Base-by-base conservation (phyloP, 2,113 vertebrate species). In the Hyla sarda region DNA sequence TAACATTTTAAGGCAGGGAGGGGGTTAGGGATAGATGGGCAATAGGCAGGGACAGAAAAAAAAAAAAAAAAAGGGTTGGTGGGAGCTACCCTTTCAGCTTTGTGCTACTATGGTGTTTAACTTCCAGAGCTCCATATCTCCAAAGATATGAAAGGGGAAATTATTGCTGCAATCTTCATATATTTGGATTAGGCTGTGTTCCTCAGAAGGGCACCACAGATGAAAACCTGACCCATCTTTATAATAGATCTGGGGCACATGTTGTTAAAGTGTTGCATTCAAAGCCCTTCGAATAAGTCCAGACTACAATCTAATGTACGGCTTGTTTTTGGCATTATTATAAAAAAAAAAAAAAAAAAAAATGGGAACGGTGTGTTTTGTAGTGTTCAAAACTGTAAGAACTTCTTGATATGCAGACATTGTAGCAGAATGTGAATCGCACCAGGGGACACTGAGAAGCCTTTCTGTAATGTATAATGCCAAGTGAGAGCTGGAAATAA, bases 381-480 rank as follows among this genome's bases (percentile, higher is more conserved):
- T 32, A 67, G 13, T 69, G 65, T 34, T 19, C 23, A 6, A 9
- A 23, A n/a, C 5, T 28, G 41, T 54, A 77, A 77, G 48, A 11
- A 32, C 48, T 52, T 77, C 25, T 77, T 52, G 16, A 32, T 54
- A 54, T 54, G 48, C 48, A 52, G 48, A 77, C 73, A 54, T 16
- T 48, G 69, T 50, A 17, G 25, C n/a, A 60, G 71, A 52, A 19
- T 45, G 32, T 48, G 65, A 73, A 80, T 23, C 50, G 5, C 28
- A 65, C 30, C 84, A 32, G 60, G 82, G 84, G 56, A 28, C 75
- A 85, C 5, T 9, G 62, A 54, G 69, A 71, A 52, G 25, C 58
- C 71, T 77, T 45, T 56, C 45, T 67, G 74, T 78, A 78, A 78
- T 77, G 47, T 85, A 8, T 32, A 85, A 50, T 78, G 74, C 30